These are phyloP conservation scores for Eristalinus aeneus DNA, from an alignment of 2,888 invertebrate genomes.

Conservation along the genomic window DNA sequence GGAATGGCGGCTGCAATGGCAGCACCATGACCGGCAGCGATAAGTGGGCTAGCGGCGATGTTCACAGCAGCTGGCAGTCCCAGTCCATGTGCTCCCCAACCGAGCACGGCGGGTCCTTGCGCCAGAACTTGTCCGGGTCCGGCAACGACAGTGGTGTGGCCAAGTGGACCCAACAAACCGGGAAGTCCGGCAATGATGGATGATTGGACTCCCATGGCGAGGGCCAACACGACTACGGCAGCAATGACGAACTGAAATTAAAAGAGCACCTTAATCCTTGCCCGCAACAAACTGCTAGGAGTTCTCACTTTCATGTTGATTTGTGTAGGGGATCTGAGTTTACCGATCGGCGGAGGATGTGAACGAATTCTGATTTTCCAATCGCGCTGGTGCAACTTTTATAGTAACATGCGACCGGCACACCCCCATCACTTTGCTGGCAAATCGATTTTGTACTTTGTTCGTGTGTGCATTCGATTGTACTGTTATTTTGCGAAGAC, in stretches of 20 bases:
- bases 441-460: neutral
- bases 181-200: constrained; percentile 74
- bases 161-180: constrained; percentile 58
- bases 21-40: constrained; percentile 68
- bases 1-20: constrained; percentile 78
- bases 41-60: constrained; percentile 59
- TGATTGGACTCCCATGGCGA: constrained; percentile 78
- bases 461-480: neutral
- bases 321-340: constrained; percentile 33
- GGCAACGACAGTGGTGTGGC: constrained; percentile 26
- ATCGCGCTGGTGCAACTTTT: constrained; percentile 52
- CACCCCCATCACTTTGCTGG: constrained; percentile 44
- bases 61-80: constrained; percentile 72
- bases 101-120: constrained; percentile 70
- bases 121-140: constrained; percentile 72
- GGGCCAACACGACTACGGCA: constrained; percentile 77
- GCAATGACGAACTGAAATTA: constrained; percentile 75
- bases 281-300: neutral
- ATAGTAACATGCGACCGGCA: constrained; percentile 40
- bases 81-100: constrained; percentile 64
- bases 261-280: constrained; percentile 13
- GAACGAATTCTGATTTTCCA: constrained; percentile 58
- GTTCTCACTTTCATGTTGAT: constrained; percentile 67
- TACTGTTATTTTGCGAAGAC: neutral
- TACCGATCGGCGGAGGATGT: constrained; percentile 58